phyloP scores from a whole-genome alignment of 2,797 vertebrate genomes.

The Liparis tanakae region DNA sequence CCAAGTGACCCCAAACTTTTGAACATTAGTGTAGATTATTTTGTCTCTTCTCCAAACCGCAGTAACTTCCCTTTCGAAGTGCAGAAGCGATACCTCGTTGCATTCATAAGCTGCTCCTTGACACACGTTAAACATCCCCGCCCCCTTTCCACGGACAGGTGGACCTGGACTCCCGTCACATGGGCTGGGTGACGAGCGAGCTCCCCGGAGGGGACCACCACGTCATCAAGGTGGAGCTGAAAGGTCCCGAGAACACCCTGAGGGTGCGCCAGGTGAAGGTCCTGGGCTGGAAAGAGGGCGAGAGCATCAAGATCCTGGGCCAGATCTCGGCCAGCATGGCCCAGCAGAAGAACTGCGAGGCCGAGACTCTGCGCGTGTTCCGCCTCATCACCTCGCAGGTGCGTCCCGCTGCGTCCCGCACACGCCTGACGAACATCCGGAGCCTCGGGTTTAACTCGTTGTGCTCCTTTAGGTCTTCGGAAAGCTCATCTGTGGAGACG shows the following conservation, averaged over 20 bases:
- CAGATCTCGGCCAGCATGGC: conserved; percentile 97
- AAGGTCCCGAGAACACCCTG: conserved; percentile 98
- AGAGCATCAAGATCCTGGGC: conserved; percentile 96
- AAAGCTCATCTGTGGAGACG: conserved; percentile 98
- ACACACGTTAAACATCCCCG: not conserved
- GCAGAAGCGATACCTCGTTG: not conserved
- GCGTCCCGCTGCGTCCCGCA: not conserved
- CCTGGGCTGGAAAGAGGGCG: conserved; percentile 97
- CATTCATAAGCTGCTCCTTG: not conserved
- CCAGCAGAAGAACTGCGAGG: conserved; percentile 98
- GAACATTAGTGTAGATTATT: not conserved
- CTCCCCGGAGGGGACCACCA: conserved; percentile 96
- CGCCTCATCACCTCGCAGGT: conserved; percentile 99
- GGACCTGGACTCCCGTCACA: conserved; percentile 97
- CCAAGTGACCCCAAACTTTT: too few species aligned
- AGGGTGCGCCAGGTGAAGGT: conserved; percentile 98
- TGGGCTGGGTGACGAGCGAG: conserved; percentile 99
- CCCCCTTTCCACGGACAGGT: conserved; percentile 78
- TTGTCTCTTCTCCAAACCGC: not conserved
- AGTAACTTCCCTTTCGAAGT: not conserved
- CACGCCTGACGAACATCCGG: not conserved
- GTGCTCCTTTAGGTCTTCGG: conserved; percentile 91
- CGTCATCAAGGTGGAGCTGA: conserved; percentile 97
- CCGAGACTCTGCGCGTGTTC: conserved; percentile 95
- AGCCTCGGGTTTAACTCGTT: not conserved